phyloP scores from a whole-genome alignment of 2,888 invertebrate genomes.

The Platypus cylindrus region DNA sequence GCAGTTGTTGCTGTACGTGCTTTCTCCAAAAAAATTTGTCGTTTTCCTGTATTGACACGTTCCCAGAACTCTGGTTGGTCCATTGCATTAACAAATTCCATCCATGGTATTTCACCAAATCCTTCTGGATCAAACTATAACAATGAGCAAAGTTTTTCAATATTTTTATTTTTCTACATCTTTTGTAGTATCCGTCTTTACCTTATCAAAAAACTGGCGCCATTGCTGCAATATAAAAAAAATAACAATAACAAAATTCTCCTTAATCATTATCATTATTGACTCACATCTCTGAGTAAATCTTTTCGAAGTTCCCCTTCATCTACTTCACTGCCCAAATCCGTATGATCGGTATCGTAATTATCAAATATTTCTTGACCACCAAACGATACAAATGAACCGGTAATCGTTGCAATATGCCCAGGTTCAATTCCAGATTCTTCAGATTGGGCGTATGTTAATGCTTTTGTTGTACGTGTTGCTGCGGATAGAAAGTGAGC shows the following conservation, averaged over 20 bases:
- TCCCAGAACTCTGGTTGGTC: constrained; percentile 34
- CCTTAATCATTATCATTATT: not conserved
- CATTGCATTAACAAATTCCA: constrained; percentile 67
- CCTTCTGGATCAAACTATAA: constrained; percentile 84
- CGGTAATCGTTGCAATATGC: constrained; percentile 57
- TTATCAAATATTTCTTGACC: constrained; percentile 44
- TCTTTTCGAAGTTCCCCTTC: constrained; percentile 65
- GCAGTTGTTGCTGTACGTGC: constrained; percentile 55
- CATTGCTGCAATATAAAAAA: constrained; percentile 88
- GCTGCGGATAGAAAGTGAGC: constrained; percentile 28
- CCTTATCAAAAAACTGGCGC: constrained; percentile 77
- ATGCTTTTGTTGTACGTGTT: constrained; percentile 19
- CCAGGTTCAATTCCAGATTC: constrained; percentile 56
- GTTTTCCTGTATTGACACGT: constrained; percentile 32
- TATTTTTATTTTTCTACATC: not conserved
- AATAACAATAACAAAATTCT: too few species aligned
- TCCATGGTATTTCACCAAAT: constrained; percentile 83
- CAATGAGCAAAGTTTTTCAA: not conserved
- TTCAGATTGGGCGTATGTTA: constrained; percentile 33
- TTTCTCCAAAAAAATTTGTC: constrained; percentile 54
- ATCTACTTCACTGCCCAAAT: constrained; percentile 66
- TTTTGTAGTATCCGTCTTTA: constrained; percentile 37
- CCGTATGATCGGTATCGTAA: constrained; percentile 71
- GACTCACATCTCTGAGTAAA: constrained; percentile 67
- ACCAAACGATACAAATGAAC: constrained; percentile 45